Conservation (phyloP, 2,888 invertebrate genomes). For the Coenonympha arcania region DNA sequence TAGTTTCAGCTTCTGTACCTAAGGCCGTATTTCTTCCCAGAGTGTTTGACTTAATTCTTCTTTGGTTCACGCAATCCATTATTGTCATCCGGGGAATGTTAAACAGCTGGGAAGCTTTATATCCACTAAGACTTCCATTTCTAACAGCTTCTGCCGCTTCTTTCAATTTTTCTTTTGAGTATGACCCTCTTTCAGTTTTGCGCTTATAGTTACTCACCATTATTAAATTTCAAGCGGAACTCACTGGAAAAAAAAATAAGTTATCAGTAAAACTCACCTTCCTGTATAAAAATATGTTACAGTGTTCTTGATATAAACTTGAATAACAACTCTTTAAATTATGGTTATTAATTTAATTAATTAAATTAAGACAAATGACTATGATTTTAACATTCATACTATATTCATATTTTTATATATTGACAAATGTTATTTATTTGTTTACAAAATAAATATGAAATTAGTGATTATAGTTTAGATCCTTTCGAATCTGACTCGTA, state of each 20-base stretch:
- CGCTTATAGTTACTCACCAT: not conserved
- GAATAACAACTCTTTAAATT: not conserved
- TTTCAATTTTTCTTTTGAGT: no score
- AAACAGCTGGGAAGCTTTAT: no score
- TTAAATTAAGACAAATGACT: not conserved
- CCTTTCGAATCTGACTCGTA: not conserved
- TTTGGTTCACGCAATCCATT: conserved; percentile 20
- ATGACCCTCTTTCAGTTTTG: no score
- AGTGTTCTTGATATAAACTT: not conserved
- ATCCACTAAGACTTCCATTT: not conserved
- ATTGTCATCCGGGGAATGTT: conserved; percentile 17
- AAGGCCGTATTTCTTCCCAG: conserved; percentile 19
- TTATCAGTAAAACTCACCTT: not conserved
- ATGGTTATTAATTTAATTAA: not conserved
- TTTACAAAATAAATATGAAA: not conserved
- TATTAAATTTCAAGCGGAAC: not conserved
- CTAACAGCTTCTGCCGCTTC: no score
- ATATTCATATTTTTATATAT: not conserved
- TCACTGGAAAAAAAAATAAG: not conserved
- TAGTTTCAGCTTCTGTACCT: conserved; percentile 12
- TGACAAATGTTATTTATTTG: not conserved
- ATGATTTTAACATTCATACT: not conserved
- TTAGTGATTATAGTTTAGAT: not conserved
- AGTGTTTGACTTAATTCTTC: conserved; percentile 15
- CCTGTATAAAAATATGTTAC: no score